These are phyloP conservation scores for Ia io DNA, from an alignment of 2,113 vertebrate genomes.

Conservation along the genomic window DNA sequence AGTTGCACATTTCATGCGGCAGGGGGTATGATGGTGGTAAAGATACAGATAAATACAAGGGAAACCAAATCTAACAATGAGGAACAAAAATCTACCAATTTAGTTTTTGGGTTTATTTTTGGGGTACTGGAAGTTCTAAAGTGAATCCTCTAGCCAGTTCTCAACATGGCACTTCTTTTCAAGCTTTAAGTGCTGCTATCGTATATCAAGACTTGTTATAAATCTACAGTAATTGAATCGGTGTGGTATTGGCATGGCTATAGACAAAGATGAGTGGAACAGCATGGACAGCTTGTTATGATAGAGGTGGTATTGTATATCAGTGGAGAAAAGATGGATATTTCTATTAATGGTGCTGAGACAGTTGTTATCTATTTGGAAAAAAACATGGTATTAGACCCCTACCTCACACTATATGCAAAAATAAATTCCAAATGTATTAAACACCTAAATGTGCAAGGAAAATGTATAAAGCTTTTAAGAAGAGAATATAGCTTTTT, in stretches of 20 bases:
- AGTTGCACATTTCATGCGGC: background rate
- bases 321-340: background rate
- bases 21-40: background rate
- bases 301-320: background rate
- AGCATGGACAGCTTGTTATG: background rate
- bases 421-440: background rate
- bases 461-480: background rate
- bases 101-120: slow-evolving; percentile 3
- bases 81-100: background rate
- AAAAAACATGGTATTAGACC: background rate
- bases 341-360: background rate
- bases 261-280: background rate
- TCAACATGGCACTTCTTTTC: background rate
- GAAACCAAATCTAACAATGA: background rate
- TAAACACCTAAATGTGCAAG: background rate
- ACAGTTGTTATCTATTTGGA: background rate
- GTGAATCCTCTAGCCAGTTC: background rate
- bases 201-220: background rate
- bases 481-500: slow-evolving; percentile 3
- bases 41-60: background rate
- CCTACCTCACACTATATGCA: background rate
- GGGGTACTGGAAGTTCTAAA: background rate
- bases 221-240: background rate
- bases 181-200: background rate
- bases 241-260: background rate